phyloP scores from a whole-genome alignment of 2,888 invertebrate genomes.

The Pogonocherus hispidulus region DNA sequence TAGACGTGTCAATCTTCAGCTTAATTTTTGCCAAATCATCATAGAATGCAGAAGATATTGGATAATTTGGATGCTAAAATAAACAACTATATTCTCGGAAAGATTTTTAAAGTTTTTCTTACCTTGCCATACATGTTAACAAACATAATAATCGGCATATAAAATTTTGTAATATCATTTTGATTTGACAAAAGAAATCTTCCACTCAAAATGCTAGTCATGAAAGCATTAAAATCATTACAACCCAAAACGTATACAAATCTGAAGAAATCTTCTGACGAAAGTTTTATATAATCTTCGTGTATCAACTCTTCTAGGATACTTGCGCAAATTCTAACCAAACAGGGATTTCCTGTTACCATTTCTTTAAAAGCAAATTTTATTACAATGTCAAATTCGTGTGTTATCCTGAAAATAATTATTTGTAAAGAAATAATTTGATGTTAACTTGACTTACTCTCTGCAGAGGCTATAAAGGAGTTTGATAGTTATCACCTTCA shows the following conservation, averaged over 20 bases:
- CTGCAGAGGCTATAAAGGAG: conserved; percentile 48
- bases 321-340: conserved; percentile 47
- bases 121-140: conserved; percentile 50
- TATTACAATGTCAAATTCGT: conserved; percentile 52
- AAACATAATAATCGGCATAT: conserved; percentile 48
- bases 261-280: conserved; percentile 47
- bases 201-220: conserved; percentile 48
- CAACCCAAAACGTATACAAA: conserved; percentile 50
- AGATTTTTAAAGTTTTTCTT: not conserved
- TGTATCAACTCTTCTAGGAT: conserved; percentile 53
- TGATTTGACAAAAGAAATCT: conserved; percentile 52
- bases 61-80: conserved; percentile 41
- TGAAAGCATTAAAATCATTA: conserved; percentile 46
- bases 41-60: conserved; percentile 38
- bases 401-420: conserved; percentile 49
- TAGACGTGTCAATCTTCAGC: conserved; percentile 39
- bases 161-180: conserved; percentile 52
- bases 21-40: conserved; percentile 37
- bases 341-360: conserved; percentile 45
- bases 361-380: conserved; percentile 46
- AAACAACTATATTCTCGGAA: not conserved
- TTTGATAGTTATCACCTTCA: conserved; percentile 48
- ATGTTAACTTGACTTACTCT: conserved; percentile 47
- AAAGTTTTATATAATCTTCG: conserved; percentile 49
- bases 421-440: conserved; percentile 5